Percentiles rank a stretch among this genome's conserved stretches.
Conservation (phyloP, 1,140 invertebrate species). For the Listronotus oregonensis region DNA sequence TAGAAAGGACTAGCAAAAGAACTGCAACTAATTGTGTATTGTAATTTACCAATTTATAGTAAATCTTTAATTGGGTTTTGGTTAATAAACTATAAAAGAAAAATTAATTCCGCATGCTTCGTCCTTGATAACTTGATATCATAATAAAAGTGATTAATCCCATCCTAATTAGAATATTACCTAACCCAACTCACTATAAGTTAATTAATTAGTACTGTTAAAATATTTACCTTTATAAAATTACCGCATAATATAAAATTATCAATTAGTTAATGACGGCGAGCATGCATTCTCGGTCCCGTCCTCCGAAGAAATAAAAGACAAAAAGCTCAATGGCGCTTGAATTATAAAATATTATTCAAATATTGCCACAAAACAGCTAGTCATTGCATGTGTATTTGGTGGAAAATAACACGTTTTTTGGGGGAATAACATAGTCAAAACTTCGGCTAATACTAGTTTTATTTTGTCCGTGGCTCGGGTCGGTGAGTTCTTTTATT, state of each 20-base stretch:
- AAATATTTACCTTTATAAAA: slow-evolving; percentile 22
- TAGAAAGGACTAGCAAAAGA: too few relatives aligned
- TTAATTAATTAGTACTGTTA: slow-evolving; percentile 16
- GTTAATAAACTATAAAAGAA: too few relatives aligned
- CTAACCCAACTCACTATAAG: too few relatives aligned
- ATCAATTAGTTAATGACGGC: slow-evolving; percentile 19
- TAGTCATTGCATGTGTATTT: slow-evolving; percentile 10
- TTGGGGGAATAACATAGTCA: slow-evolving; percentile 4
- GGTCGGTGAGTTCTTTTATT: too few relatives aligned
- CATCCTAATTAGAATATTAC: too few relatives aligned
- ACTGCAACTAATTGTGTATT: too few relatives aligned
- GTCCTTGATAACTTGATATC: too few relatives aligned
- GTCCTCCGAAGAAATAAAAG: slow-evolving; percentile 9
- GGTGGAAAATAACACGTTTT: slow-evolving; percentile 7
- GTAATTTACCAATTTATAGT: too few relatives aligned
- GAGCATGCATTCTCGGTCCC: not conserved
- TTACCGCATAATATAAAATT: slow-evolving; percentile 22
- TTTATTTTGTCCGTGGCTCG: too few relatives aligned
- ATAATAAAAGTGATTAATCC: too few relatives aligned
- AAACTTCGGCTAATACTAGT: slow-evolving; percentile 1
- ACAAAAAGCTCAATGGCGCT: not conserved
- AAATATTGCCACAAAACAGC: slow-evolving; percentile 3
- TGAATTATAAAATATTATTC: not conserved
- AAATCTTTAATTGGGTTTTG: too few relatives aligned
- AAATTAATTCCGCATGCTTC: too few relatives aligned